Conservation (phyloP, 1,140 invertebrate species). For the Penaeus vannamei region DNA sequence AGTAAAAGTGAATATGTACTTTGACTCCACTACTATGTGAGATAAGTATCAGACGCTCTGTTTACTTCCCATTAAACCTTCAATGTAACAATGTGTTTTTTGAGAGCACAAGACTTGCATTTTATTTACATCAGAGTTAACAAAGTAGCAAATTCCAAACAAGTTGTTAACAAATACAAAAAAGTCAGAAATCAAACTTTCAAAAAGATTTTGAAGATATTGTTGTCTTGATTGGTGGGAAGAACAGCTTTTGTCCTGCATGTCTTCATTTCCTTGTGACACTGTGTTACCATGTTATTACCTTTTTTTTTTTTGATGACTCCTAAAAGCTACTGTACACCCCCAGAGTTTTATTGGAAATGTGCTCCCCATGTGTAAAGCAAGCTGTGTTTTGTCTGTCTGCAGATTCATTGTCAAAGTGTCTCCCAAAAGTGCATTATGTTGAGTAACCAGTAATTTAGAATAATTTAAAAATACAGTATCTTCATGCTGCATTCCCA, state of each 20-base stretch:
- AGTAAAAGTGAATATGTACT: too few species aligned
- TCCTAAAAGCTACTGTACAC: conserved; percentile 29
- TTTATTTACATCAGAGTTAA: too few species aligned
- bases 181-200: not conserved
- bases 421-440: conserved; percentile 38
- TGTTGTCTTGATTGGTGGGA: conserved; percentile 22
- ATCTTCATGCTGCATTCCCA: too few species aligned
- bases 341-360: conserved; percentile 26
- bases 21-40: too few species aligned
- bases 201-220: not conserved
- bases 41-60: too few species aligned
- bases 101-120: not conserved
- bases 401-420: conserved; percentile 26
- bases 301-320: not conserved
- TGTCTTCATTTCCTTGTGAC: conserved; percentile 41
- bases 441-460: not conserved
- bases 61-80: too few species aligned
- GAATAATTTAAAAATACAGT: too few species aligned
- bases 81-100: not conserved
- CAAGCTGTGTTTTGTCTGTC: conserved; percentile 32
- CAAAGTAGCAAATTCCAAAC: too few species aligned
- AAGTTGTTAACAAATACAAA: not conserved
- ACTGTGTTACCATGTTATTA: conserved; percentile 48
- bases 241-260: conserved; percentile 34
- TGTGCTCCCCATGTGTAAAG: conserved; percentile 18